Base-by-base conservation (phyloP, 2,797 vertebrate species). In the Aplochiton taeniatus region DNA sequence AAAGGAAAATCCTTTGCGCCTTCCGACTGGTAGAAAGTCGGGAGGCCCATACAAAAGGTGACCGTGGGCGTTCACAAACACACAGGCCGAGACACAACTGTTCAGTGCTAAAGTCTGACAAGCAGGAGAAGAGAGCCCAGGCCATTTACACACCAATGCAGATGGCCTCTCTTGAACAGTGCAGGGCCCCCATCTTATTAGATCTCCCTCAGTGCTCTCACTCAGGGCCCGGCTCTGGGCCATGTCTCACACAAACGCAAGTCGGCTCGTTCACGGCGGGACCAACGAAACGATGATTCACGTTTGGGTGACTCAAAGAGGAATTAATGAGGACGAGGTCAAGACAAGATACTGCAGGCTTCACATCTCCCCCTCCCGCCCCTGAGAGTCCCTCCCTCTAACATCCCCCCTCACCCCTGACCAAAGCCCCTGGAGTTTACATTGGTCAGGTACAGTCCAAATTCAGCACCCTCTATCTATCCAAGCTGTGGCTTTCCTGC, bases 361-460 rank as follows among this genome's bases (percentile, higher is more conserved):
- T 31, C 31, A 31, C 31, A 31, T 31, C 6, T 31, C 3, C 2
- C 6, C 31, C 31, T 31, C 31, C 3, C 31, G 31, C 6, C 31
- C 31, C 31, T 31, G 31, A 31, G 31, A 31, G 2, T 31, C 31
- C 6, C 31, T 31, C 31, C 3, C 31, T 31, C 31, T 31, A 20
- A 18, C 8, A 55, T 55, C 6, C 19, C 13, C 11, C 53, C 19
- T 20, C 10, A 9, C 11, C n/a, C 16, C 52, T 10, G 7, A 17
- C 53, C 53, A 55, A 31, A 20, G 31, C 19, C 53, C 53, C 11
- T 18, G 16, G 12, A 54, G 42, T 67, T 76, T 70, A 31, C 58
- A 59, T 8, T 72, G 64, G 53, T 51, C 68, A 56, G 51, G 46
- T 10, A 70, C 55, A 72, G 60, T 51, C 66, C 51, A 61, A 58